These are phyloP conservation scores for Idaea dimidiata DNA, from an alignment of 2,888 invertebrate genomes.

Conservation along the genomic window DNA sequence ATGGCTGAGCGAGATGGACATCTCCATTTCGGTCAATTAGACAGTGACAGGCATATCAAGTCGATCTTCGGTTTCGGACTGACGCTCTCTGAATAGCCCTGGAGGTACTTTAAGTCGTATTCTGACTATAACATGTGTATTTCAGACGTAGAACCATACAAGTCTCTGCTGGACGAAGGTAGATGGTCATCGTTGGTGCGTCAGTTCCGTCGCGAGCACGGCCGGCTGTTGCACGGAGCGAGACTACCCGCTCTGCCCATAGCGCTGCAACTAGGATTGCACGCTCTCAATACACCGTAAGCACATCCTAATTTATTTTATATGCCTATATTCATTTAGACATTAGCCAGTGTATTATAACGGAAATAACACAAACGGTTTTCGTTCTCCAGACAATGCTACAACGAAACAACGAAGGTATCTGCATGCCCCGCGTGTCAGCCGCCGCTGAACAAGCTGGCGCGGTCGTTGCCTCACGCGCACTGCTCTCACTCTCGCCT, in stretches of 20 bases:
- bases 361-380: constrained; percentile 29
- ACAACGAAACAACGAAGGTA: constrained; percentile 85
- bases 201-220: constrained; percentile 97
- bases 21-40: too few species aligned
- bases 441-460: constrained; percentile 92
- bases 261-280: constrained; percentile 94
- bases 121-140: neutral
- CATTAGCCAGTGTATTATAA: too few species aligned
- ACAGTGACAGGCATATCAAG: too few species aligned
- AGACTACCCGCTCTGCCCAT: constrained; percentile 95
- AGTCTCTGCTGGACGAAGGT: constrained; percentile 82
- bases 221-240: constrained; percentile 95
- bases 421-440: constrained; percentile 96
- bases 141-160: constrained; percentile 85
- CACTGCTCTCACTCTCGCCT: constrained; percentile 98
- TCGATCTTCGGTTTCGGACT: too few species aligned
- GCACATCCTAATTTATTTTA: constrained; percentile 66
- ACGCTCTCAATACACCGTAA: constrained; percentile 94
- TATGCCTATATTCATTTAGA: too few species aligned
- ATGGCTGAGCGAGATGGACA: too few species aligned
- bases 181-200: constrained; percentile 92
- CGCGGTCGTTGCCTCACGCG: constrained; percentile 93
- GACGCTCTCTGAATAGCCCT: too few species aligned
- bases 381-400: constrained; percentile 82
- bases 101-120: too few species aligned